Base-by-base conservation (phyloP, 2,797 vertebrate genomes). In the Syngnathus acus region DNA sequence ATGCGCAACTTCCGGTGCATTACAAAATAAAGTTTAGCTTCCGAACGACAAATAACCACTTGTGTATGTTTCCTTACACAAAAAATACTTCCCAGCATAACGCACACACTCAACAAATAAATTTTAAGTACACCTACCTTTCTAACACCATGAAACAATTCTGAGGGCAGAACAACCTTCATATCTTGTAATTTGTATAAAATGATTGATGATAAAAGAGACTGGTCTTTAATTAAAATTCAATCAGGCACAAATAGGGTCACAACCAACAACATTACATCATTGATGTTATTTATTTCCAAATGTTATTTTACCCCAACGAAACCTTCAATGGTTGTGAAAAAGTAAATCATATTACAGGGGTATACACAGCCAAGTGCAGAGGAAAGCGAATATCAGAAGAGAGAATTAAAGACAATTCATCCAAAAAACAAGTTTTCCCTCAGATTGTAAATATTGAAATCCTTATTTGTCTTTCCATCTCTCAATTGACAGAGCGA, bases 331-430 rank as follows among this genome's bases (percentile, higher is more conserved):
- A 62, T 42, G 11, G 17, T n/a, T 48, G 17, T 62, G 45, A 62
- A 65, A 65, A 66, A 16, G 26, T 10, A 16, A 32, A 32, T 32
- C 2, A 32, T 55, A 55, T 55, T 16, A 16, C 23, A 55, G 54
- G 26, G 26, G 7, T 50, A 57, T 32, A 57, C 3, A 32, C 23
- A 32, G 13, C 37, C 26, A 57, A 54, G 26, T 14, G 37, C 23
- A 32, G 5, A 32, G 68, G 38, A 39, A 40, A 61, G 42, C 59
- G 21, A 42, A 26, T 3, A 38, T 39, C 48, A 39, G 1, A 65
- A 63, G 21, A 26, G 26, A 26, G 64, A 73, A 70, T 76, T 66
- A 66, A 67, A 80, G 67, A 64, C 32, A 19, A 37, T 65, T 61
- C 59, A 65, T 58, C 37, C 23, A 65, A 45, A 72, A 48, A 0